These are phyloP conservation scores for Empis livida DNA, from an alignment of 2,888 invertebrate genomes.

Conservation along the genomic window DNA sequence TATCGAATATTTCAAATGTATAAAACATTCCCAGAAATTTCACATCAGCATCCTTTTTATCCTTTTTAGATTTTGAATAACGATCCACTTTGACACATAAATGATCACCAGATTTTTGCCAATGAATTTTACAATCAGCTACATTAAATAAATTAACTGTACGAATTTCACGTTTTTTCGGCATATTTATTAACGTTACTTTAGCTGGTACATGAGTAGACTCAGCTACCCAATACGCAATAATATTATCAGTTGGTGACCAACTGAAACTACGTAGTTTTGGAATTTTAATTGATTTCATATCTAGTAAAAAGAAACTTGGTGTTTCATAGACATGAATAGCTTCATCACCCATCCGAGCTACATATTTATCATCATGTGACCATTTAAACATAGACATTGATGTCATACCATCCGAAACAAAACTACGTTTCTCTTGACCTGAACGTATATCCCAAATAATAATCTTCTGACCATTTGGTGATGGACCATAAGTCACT, in stretches of 20 bases:
- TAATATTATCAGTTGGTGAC: slow-evolving; percentile 93
- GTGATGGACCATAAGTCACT: slow-evolving; percentile 84
- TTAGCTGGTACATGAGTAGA: slow-evolving; percentile 92
- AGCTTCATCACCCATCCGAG: slow-evolving; percentile 68
- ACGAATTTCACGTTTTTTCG: slow-evolving; percentile 75
- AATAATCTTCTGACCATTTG: slow-evolving; percentile 64
- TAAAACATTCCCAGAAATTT: slow-evolving; percentile 96
- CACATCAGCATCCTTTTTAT: slow-evolving; percentile 77
- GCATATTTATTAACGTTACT: slow-evolving; percentile 85
- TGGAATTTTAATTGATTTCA: slow-evolving; percentile 83
- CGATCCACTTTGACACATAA: slow-evolving; percentile 90
- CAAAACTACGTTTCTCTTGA: slow-evolving; percentile 82
- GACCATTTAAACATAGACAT: slow-evolving; percentile 98
- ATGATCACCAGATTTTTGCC: slow-evolving; percentile 98
- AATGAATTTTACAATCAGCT: slow-evolving; percentile 95
- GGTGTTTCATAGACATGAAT: slow-evolving; percentile 95
- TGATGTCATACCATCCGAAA: slow-evolving; percentile 66
- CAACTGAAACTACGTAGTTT: slow-evolving; percentile 92
- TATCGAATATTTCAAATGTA: slow-evolving; percentile 98
- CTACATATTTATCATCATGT: slow-evolving; percentile 89
- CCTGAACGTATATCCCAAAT: slow-evolving; percentile 98
- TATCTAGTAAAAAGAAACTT: slow-evolving; percentile 84
- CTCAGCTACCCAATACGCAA: slow-evolving; percentile 98
- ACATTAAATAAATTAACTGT: slow-evolving; percentile 96
- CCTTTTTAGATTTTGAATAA: slow-evolving; percentile 84